A percentile compares a stretch with the other conserved stretches of the same genome.
These are phyloP conservation scores for Bos indicus DNA, from an alignment of 2,113 vertebrate genomes.

Conservation along the genomic window DNA sequence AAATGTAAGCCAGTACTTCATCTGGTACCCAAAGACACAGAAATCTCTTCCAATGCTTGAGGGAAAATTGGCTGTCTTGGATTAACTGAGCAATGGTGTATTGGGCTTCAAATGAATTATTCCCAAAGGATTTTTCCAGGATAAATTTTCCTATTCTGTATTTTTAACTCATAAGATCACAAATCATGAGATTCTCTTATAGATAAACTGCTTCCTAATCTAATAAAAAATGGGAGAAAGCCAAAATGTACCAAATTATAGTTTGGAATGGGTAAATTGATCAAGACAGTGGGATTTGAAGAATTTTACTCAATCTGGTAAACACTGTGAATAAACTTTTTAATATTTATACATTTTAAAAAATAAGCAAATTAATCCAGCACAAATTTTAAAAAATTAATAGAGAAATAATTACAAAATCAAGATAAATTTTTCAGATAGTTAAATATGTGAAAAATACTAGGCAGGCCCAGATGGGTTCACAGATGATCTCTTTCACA, in stretches of 20 bases:
- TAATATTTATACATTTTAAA: background rate
- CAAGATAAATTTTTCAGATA: background rate
- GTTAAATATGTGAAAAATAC: conserved; percentile 20
- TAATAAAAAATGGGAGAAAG: background rate
- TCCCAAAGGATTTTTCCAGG: background rate
- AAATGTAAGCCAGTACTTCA: background rate
- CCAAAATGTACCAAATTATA: background rate
- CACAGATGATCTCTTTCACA: conserved; percentile 37
- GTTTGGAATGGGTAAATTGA: background rate
- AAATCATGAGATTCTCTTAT: background rate
- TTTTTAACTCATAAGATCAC: background rate
- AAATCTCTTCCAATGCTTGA: conserved; percentile 4
- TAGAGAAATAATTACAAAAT: background rate
- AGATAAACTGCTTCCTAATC: background rate
- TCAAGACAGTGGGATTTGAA: background rate
- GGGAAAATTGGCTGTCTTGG: background rate
- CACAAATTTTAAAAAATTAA: background rate
- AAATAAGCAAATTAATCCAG: background rate
- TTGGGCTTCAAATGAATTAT: background rate
- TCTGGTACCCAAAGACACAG: background rate
- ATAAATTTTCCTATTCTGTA: background rate
- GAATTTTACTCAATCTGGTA: background rate
- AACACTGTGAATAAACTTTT: background rate
- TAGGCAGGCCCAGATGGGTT: background rate
- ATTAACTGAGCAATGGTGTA: background rate